Base-by-base conservation (phyloP, 2,797 vertebrate species). In the Moxostoma hubbsi region DNA sequence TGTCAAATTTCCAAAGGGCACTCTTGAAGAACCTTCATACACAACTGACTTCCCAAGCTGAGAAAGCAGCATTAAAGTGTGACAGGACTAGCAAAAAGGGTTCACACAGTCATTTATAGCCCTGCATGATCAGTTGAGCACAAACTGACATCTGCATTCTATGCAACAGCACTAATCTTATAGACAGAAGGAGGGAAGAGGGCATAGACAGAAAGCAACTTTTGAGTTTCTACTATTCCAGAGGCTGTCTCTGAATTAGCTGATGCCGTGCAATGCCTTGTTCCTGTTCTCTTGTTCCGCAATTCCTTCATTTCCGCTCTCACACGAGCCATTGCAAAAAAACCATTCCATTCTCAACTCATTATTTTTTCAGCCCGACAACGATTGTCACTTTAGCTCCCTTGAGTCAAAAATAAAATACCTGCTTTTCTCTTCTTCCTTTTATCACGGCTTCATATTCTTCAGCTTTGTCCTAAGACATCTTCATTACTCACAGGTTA, bases 321-420 rank as follows among this genome's bases (percentile, higher is more conserved):
- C 72, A 75, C 59, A 77, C 67, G 70, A 89, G 80, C 64, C 66
- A 87, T 81, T 88, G 85, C 87, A 85, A 87, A 91, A 85, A 73
- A 83, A 87, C 83, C 83, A 11, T 86, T 89, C 83, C 85, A 80
- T 87, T 77, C 90, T 9, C 67, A 46, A 78, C 77, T 92, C 90
- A 92, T 93, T 91, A 92, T 91, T 90, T 91, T 90, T 90, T 87
- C 87, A 90, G 85, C 87, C 18, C 77, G 84, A 89, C 89, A 90
- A 85, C 86, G 85, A 89, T 87, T 93, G 93, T 93, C 93, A 92
- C 89, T 90, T 89, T 90, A 84, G 87, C 89, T 90, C 81, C 74
- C 85, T 81, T 65, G 82, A 89, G 90, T 92, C 89, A 91, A 90
- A 92, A 92, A 90, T 89, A 92, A 88, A 89, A 88, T 64, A 86